These are phyloP conservation scores for Ariolimax columbianus DNA, from an alignment of 2,888 invertebrate species.

Conservation along the genomic window DNA sequence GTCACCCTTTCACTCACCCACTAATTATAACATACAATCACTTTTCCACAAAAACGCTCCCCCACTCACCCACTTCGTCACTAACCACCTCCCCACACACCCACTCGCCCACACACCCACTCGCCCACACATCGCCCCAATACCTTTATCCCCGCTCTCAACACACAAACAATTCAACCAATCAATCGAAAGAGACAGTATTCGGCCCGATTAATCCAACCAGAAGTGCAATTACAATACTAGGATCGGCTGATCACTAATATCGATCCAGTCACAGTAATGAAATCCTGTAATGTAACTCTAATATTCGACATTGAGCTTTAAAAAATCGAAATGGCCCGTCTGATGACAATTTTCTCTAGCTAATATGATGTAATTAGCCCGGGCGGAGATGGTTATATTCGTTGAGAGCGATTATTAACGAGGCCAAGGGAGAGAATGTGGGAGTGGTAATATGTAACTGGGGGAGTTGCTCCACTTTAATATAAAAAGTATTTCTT, in stretches of 20 bases:
- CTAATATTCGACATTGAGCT: neutral
- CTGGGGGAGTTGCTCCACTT: neutral
- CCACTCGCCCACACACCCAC: neutral
- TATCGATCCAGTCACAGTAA: conserved; percentile 1
- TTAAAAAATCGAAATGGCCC: neutral
- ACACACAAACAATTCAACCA: too few relatives aligned
- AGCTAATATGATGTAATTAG: conserved; percentile 2
- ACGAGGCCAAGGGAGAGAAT: neutral
- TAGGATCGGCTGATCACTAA: neutral
- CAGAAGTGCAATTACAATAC: neutral
- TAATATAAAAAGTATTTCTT: too few relatives aligned
- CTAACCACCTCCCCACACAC: neutral
- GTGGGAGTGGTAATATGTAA: neutral
- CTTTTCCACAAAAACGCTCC: too few relatives aligned
- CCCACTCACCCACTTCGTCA: too few relatives aligned
- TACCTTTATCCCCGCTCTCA: too few relatives aligned
- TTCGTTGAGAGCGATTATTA: neutral
- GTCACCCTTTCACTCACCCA: too few relatives aligned
- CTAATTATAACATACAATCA: too few relatives aligned
- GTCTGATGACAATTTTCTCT: neutral
- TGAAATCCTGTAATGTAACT: conserved; percentile 5
- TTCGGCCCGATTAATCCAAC: neutral
- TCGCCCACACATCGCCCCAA: too few relatives aligned
- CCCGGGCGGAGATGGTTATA: neutral
- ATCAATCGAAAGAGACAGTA: neutral